A percentile compares a stretch with the other conserved stretches of the same genome.
phyloP scores from a whole-genome alignment of 2,888 invertebrate species.

The Pseudanteris insignis region DNA sequence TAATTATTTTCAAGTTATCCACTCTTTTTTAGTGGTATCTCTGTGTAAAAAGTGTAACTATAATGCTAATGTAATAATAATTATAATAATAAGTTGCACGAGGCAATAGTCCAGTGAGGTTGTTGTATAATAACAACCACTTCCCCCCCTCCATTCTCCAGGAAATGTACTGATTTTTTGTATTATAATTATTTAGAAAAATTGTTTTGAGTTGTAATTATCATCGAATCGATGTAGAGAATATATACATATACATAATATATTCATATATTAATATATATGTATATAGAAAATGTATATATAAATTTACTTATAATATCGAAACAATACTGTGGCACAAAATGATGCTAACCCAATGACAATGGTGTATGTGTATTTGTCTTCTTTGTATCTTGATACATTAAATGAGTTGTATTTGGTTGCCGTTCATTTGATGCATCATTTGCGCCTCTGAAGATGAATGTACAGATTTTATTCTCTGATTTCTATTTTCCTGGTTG shows the following conservation, averaged over 20 bases:
- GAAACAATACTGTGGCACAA: slow-evolving; percentile 38
- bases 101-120: slow-evolving; percentile 57
- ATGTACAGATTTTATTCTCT: slow-evolving; percentile 49
- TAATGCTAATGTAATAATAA: slow-evolving; percentile 61
- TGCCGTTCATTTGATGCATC: slow-evolving; percentile 33
- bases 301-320: slow-evolving; percentile 34
- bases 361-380: slow-evolving; percentile 39
- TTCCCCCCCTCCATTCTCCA: slow-evolving; percentile 17
- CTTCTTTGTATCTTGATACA: slow-evolving; percentile 49
- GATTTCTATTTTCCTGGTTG: slow-evolving; percentile 49
- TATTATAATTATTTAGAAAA: slow-evolving; percentile 9
- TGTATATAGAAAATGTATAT: slow-evolving; percentile 25
- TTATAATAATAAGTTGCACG: slow-evolving; percentile 59
- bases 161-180: slow-evolving; percentile 8
- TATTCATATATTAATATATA: no score
- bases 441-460: slow-evolving; percentile 50
- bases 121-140: slow-evolving; percentile 1
- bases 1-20: slow-evolving; percentile 58
- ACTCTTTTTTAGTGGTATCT: slow-evolving; percentile 53
- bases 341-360: slow-evolving; percentile 26
- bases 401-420: slow-evolving; percentile 43
- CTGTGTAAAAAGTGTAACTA: slow-evolving; percentile 65
- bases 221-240: slow-evolving; percentile 29
- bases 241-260: no score
- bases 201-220: slow-evolving; percentile 21